Base-by-base conservation (phyloP, 2,113 vertebrate genomes). In the Ophiodon elongatus region DNA sequence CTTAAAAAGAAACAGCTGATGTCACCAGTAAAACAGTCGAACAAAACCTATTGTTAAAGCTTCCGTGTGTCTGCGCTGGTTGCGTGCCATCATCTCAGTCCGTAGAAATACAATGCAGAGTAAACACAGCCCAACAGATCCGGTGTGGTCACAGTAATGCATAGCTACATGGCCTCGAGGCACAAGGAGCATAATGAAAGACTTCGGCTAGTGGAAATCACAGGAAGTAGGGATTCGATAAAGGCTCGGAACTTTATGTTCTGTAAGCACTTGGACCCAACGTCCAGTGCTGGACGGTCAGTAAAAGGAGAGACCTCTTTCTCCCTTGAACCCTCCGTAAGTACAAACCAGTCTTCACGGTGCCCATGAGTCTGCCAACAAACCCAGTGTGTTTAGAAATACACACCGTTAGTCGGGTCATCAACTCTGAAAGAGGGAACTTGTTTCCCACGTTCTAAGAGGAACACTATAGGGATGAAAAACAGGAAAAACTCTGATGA, bases 131-230 rank as follows among this genome's bases (percentile, higher is more conserved):
- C 65, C 14, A 50, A 25, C 74, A 82, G 33, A 64, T 89, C 91
- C 88, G 82, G 77, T 90, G 91, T 50, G 90, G 86, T 88, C 70
- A 68, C 60, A 54, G 56, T 91, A 82, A 84, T 85, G 77, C 69
- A 79, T 62, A 80, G 85, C 76, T 88, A 4, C 72, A 2, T 54
- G 35, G 50, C 64, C 82, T 79, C 5, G 17, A 60, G 68, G 75
- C 65, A 41, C 25, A 64, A 14, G 74, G n/a, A 68, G 71, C 14
- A n/a, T 90, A 90, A 93, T 92, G 86, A 92, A 66, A 92, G 92
- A 86, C 68, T 89, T 29, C 8, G 43, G 60, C 21, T 0, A 64
- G 50, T 33, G 15, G 70, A 88, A 87, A 82, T 82, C 78, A 73
- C 90, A 85, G 78, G 76, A 82, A 70, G 73, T 56, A 52, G 47